Percentiles rank a stretch among this genome's conserved stretches.
Conservation (phyloP, 2,113 vertebrate species). For the Scopus umbretta region DNA sequence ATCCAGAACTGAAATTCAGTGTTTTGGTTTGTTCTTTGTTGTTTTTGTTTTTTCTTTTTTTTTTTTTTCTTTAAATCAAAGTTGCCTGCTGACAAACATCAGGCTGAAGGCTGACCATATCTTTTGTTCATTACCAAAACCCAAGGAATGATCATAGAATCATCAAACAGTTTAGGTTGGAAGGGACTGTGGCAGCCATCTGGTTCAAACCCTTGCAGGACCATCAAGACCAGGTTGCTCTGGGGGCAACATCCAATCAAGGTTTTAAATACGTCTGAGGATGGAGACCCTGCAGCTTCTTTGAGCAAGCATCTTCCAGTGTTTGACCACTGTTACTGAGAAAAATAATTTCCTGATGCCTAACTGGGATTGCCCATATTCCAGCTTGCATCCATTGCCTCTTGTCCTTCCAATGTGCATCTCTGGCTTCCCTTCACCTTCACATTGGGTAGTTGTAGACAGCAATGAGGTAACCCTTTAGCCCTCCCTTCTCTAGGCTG, state of each 20-base stretch:
- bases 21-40: neutral
- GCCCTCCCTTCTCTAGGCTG: neutral
- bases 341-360: neutral
- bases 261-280: neutral
- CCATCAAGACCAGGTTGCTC: neutral
- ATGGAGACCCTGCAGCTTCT: neutral
- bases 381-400: neutral
- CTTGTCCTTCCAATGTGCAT: neutral
- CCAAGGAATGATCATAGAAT: neutral
- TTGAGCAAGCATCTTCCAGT: neutral
- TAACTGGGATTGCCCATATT: neutral
- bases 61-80: neutral
- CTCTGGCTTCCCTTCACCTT: neutral
- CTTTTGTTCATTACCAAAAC: neutral
- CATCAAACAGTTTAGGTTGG: neutral
- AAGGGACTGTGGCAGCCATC: neutral
- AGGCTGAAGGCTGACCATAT: neutral
- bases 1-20: neutral
- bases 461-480: neutral
- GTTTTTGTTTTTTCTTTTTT: neutral
- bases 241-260: neutral
- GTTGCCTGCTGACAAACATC: neutral
- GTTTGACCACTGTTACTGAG: neutral
- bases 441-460: neutral
- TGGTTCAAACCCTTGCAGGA: neutral